Base-by-base conservation (phyloP, 2,113 vertebrate genomes). In the Chaetops frenatus region DNA sequence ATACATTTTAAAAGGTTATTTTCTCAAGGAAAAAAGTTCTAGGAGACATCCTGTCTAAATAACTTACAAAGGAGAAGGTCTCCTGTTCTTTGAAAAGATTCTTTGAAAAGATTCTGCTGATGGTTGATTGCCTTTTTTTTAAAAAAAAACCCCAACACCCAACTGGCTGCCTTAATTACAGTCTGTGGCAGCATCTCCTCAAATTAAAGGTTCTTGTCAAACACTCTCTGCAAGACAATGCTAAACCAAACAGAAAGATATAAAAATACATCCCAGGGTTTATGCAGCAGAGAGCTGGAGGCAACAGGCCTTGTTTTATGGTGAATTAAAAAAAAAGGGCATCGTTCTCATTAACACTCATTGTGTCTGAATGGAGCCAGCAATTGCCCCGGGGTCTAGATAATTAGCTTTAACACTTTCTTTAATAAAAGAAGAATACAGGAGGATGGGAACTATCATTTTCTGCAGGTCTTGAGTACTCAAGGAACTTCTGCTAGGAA, bases 161-260 rank as follows among this genome's bases (percentile, higher is more conserved):
- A 80, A 91, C 85, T 66, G 56, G 31, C 54, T 94, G 70, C 88
- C 66, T 94, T 92, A 90, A 96, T 94, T 96, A 88, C 54, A 90
- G 74, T 51, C 81, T 77, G 62, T 44, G 80, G 81, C 42, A 90
- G 28, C 58, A 56, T 69, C 66, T 82, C 33, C 71, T 78, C 82
- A 86, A n/a, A 94, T 95, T 79, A 95, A 92, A 94, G 88, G 90
- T 82, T 91, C 74, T 64, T 91, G 73, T 79, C 57, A 85, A 91
- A 53, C 28, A n/a, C 9, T 57, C 42, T 69, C 67, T 86, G 38
- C 64, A 83, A 86, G 80, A 86, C 80, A 90, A 78, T 44, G 38
- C 38, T 90, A 42, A 88, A 82, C 70, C n/a, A 38, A 88, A 80
- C 2, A 11, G 56, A 86, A 88, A 90, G 64, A 61, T 36, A 62